These are phyloP conservation scores for Tricholauxania praeusta DNA, from an alignment of 2,888 invertebrate genomes.

Conservation along the genomic window DNA sequence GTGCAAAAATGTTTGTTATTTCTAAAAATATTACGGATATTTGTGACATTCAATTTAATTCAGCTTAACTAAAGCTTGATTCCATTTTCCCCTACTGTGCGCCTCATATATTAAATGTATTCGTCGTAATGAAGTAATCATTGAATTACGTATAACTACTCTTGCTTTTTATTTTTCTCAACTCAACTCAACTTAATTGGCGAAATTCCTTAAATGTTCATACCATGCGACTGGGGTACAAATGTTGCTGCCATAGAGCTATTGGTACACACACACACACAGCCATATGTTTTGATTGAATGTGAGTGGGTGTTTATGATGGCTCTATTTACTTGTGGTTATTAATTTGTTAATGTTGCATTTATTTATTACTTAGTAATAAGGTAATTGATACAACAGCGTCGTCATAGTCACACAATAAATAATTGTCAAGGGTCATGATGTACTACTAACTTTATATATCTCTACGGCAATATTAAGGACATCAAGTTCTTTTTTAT, in stretches of 20 bases:
- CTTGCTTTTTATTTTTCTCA: constrained; percentile 1
- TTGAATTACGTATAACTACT: background rate
- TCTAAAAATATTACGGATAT: background rate
- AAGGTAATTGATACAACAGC: background rate
- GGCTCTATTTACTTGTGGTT: background rate
- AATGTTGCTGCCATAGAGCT: background rate
- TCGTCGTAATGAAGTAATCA: background rate
- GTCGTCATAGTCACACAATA: constrained; percentile 10
- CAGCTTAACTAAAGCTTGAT: background rate
- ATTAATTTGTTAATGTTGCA: constrained; percentile 1
- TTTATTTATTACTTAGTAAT: constrained; percentile 12
- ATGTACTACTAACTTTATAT: too few relatives aligned
- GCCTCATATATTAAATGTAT: background rate
- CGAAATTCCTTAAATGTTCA: constrained; percentile 19
- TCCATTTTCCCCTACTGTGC: background rate
- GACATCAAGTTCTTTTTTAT: too few relatives aligned
- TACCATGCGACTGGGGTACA: background rate
- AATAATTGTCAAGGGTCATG: constrained; percentile 15
- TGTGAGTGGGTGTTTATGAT: constrained; percentile 3
- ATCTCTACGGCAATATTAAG: too few relatives aligned
- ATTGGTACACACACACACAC: background rate
- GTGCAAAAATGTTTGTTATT: background rate
- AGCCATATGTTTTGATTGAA: background rate
- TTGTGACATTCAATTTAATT: background rate
- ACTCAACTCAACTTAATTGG: constrained; percentile 12